Conservation (phyloP, 2,888 invertebrate genomes). For the Andrena chrysosceles region DNA sequence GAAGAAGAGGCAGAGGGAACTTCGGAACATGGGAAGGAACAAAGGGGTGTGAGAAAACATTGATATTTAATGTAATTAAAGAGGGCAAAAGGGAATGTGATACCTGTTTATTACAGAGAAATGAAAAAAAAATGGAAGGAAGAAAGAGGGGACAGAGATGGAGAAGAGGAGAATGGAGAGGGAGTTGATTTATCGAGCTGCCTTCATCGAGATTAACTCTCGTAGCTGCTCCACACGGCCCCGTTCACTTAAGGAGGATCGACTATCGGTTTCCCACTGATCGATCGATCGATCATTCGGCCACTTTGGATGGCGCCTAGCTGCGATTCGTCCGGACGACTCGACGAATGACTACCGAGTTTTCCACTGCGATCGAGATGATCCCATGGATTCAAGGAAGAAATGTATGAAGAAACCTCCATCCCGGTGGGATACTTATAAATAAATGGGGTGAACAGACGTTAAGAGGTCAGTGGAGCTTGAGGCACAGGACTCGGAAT, state of each 20-base stretch:
- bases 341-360: constrained; percentile 10
- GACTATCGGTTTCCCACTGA: constrained; percentile 62
- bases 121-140: not conserved
- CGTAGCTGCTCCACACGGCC: constrained; percentile 46
- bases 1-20: not conserved
- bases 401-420: not conserved
- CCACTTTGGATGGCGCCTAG: constrained; percentile 41
- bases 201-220: constrained; percentile 67
- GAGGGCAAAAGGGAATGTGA: not conserved
- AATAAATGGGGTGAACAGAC: not conserved
- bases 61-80: not conserved
- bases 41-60: not conserved
- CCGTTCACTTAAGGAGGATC: constrained; percentile 52
- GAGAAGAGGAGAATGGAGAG: constrained; percentile 8
- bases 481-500: not conserved
- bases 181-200: constrained; percentile 66
- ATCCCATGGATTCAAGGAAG: not conserved
- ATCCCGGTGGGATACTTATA: not conserved
- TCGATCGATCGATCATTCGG: constrained; percentile 63
- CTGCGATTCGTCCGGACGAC: constrained; percentile 34
- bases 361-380: not conserved
- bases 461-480: not conserved
- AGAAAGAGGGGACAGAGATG: not conserved
- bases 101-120: constrained; percentile 12
- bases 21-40: not conserved